Conservation (phyloP, 2,888 invertebrate species). For the Dryobotodes eremita region DNA sequence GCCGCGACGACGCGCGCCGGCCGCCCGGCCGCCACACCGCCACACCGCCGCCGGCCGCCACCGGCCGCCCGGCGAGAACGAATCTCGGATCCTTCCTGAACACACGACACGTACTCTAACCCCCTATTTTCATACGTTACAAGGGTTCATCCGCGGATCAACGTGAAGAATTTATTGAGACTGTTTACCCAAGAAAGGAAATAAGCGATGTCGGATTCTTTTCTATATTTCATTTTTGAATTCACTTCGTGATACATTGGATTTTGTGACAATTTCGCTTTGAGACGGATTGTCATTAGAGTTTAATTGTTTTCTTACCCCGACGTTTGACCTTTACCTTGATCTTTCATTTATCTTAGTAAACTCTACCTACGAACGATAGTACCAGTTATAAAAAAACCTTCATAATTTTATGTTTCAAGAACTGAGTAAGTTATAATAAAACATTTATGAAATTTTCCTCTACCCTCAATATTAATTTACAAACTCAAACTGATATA, state of each 20-base stretch:
- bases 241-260: slow-evolving; percentile 54
- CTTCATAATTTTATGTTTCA: slow-evolving; percentile 6
- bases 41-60: background rate
- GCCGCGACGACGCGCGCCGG: slow-evolving; percentile 55
- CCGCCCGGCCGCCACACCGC: background rate
- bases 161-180: slow-evolving; percentile 86
- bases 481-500: slow-evolving; percentile 10
- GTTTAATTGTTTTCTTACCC: slow-evolving; percentile 5
- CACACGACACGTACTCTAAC: slow-evolving; percentile 72
- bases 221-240: slow-evolving; percentile 64
- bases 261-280: slow-evolving; percentile 38
- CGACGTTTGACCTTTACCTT: slow-evolving; percentile 14
- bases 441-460: slow-evolving; percentile 11
- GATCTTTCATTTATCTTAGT: slow-evolving; percentile 12
- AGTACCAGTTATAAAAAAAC: slow-evolving; percentile 3
- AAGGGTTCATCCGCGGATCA: slow-evolving; percentile 84
- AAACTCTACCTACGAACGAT: slow-evolving; percentile 1
- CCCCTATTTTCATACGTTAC: slow-evolving; percentile 85
- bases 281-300: slow-evolving; percentile 17
- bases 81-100: slow-evolving; percentile 75
- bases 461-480: slow-evolving; percentile 12
- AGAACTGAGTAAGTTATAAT: slow-evolving; percentile 5
- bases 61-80: slow-evolving; percentile 71
- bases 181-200: slow-evolving; percentile 79
- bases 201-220: slow-evolving; percentile 69